phyloP scores from a whole-genome alignment of 2,113 vertebrate species.

The Toxostoma redivivum region DNA sequence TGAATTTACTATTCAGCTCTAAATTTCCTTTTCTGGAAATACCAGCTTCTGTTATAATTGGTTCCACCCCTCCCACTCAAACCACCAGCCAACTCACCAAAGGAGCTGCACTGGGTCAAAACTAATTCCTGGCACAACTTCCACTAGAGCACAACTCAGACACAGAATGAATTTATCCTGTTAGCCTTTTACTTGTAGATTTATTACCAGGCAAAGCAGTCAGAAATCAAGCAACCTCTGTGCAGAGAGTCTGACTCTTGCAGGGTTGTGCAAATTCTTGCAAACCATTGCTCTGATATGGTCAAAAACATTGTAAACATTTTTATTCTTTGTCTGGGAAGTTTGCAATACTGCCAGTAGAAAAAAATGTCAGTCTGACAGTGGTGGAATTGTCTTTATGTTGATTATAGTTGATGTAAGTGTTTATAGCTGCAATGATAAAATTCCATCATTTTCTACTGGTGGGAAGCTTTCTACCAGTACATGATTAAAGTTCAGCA shows the following conservation, averaged over 20 bases:
- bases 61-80: not conserved
- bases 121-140: not conserved
- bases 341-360: not conserved
- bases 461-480: not conserved
- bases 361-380: not conserved
- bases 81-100: not conserved
- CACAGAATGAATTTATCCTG: not conserved
- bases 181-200: not conserved
- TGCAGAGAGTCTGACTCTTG: not conserved
- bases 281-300: not conserved
- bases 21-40: conserved; percentile 56
- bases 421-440: not conserved
- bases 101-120: not conserved
- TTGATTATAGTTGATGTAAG: not conserved
- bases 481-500: not conserved
- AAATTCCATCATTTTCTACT: not conserved
- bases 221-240: not conserved
- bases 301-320: not conserved
- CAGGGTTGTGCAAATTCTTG: not conserved
- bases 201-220: not conserved
- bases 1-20: conserved; percentile 26
- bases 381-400: not conserved
- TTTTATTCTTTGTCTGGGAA: not conserved
- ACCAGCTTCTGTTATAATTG: conserved; percentile 43
- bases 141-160: not conserved